Conservation (phyloP, 2,113 vertebrate genomes). For the Corythoichthys intestinalis region DNA sequence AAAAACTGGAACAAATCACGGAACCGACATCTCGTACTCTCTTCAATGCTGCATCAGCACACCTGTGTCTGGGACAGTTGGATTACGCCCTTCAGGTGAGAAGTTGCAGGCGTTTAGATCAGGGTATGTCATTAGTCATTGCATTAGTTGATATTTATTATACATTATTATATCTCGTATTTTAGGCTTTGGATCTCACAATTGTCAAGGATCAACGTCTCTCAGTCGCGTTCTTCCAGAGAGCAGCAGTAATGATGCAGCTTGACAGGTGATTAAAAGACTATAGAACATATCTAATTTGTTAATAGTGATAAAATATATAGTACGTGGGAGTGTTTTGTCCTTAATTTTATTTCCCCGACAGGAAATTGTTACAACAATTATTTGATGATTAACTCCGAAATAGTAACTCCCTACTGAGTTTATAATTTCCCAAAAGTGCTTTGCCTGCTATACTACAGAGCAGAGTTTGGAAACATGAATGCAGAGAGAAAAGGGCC, state of each 20-base stretch:
- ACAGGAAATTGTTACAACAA: neutral
- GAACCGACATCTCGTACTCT: slow-evolving; percentile 76
- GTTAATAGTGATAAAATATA: neutral
- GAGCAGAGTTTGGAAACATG: too few species aligned
- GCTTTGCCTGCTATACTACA: neutral
- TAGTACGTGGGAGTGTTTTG: neutral
- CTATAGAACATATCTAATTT: neutral
- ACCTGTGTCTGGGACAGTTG: slow-evolving; percentile 75
- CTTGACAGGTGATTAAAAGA: slow-evolving; percentile 67
- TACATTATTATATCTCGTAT: neutral
- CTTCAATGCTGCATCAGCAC: slow-evolving; percentile 77
- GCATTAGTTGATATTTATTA: neutral
- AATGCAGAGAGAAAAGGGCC: too few species aligned
- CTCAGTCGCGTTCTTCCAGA: slow-evolving; percentile 86
- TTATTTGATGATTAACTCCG: neutral
- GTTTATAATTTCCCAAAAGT: neutral
- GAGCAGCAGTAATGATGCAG: slow-evolving; percentile 77
- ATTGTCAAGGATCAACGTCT: slow-evolving; percentile 79
- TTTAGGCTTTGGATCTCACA: slow-evolving; percentile 76
- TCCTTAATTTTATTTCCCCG: neutral
- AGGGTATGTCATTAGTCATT: neutral
- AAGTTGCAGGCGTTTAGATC: too few species aligned
- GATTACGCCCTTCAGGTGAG: slow-evolving; percentile 63
- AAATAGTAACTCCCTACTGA: neutral
- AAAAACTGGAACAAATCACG: slow-evolving; percentile 61